A percentile compares a stretch with the other conserved stretches of the same genome.
phyloP scores from a whole-genome alignment of 2,888 invertebrate genomes.

The Pogonocherus hispidulus region DNA sequence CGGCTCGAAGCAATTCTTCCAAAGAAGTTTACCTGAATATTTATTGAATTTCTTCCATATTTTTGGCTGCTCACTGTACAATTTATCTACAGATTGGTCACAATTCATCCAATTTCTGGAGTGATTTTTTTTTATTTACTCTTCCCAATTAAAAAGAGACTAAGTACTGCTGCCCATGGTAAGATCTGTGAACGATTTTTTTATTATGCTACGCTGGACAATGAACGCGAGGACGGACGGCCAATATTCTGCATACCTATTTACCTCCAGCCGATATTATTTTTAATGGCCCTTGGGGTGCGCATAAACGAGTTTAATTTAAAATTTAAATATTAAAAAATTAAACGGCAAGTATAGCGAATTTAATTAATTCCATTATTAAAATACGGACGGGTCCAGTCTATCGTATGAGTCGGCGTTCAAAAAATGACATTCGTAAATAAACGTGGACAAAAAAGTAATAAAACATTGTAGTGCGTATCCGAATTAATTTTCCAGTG shows the following conservation, averaged over 20 bases:
- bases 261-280: constrained; percentile 9
- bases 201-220: no score
- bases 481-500: constrained; percentile 62
- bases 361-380: constrained; percentile 29
- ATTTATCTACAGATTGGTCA: no score
- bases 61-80: no score
- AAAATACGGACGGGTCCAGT: constrained; percentile 24
- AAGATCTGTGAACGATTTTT: no score
- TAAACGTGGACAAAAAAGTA: constrained; percentile 27
- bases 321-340: constrained; percentile 24
- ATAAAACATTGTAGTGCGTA: constrained; percentile 33
- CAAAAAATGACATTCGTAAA: constrained; percentile 28
- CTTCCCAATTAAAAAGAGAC: no score
- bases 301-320: constrained; percentile 8
- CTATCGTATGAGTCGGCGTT: constrained; percentile 5
- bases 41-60: no score
- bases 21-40: no score
- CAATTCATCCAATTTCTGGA: no score
- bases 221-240: no score
- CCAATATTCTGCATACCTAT: background rate
- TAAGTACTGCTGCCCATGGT: no score
- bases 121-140: no score
- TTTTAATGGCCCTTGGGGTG: constrained; percentile 16
- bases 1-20: no score
- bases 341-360: constrained; percentile 21